A percentile compares a stretch with the other conserved stretches of the same genome.
These are phyloP conservation scores for Epizoanthus rinbou DNA, from an alignment of 92 coral and sea anemone species.

Conservation along the genomic window DNA sequence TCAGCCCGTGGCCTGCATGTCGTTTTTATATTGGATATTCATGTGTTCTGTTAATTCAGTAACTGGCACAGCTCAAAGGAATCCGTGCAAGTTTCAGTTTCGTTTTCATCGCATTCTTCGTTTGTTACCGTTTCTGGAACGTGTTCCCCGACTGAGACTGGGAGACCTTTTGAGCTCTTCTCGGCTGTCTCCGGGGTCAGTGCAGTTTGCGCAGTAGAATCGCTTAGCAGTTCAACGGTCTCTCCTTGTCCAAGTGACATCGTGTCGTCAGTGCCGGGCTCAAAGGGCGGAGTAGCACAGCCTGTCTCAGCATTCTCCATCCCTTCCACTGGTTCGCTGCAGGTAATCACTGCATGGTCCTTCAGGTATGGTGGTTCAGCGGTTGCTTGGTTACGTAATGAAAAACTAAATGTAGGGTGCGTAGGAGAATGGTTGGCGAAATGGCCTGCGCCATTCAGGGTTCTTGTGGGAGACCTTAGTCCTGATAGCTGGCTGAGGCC, in stretches of 20 bases:
- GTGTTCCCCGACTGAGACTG: not conserved
- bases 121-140: not conserved
- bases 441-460: too few species aligned
- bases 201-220: not conserved
- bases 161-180: not conserved
- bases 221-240: not conserved
- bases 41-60: not conserved
- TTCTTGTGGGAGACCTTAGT: not conserved
- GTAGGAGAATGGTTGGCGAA: not conserved
- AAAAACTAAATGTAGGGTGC: not conserved
- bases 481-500: constrained; percentile 24
- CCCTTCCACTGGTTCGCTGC: not conserved
- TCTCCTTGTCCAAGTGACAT: not conserved
- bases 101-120: not conserved
- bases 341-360: not conserved
- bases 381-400: not conserved
- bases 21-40: not conserved
- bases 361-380: not conserved
- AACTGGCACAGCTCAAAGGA: not conserved
- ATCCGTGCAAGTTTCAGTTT: not conserved
- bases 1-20: too few species aligned
- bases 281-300: not conserved
- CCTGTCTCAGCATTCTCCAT: not conserved
- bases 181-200: not conserved
- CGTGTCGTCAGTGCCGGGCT: not conserved